phyloP scores from a whole-genome alignment of 2,888 invertebrate species.

The Troglohyphantes excavatus region DNA sequence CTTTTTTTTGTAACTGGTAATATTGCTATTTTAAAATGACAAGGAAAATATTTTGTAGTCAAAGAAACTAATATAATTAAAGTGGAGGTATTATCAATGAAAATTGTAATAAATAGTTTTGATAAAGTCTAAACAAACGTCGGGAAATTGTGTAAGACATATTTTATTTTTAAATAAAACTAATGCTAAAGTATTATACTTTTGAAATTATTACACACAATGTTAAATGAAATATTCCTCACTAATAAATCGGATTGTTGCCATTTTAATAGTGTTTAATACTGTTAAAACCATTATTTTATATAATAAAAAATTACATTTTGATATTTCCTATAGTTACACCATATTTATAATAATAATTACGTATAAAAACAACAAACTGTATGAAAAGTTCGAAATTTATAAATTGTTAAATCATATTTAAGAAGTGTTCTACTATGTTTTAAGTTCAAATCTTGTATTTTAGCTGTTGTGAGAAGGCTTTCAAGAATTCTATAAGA shows the following conservation, averaged over 20 bases:
- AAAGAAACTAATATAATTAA: no score
- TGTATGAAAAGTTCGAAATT: no score
- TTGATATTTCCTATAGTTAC: neutral
- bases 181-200: neutral
- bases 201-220: neutral
- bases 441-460: neutral
- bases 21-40: no score
- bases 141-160: neutral
- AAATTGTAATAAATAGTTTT: constrained; percentile 23
- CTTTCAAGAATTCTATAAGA: no score
- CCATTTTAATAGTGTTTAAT: constrained; percentile 2
- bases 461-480: neutral
- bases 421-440: no score
- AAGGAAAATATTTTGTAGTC: no score
- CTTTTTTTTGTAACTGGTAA: no score
- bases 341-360: neutral
- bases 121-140: constrained; percentile 7
- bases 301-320: neutral
- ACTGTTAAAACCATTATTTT: neutral
- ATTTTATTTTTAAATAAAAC: neutral
- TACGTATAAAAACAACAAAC: no score
- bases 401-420: no score
- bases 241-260: neutral
- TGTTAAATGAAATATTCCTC: no score
- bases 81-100: neutral